phyloP scores from a whole-genome alignment of 1,140 invertebrate species.

The Ceratitis capitata region DNA sequence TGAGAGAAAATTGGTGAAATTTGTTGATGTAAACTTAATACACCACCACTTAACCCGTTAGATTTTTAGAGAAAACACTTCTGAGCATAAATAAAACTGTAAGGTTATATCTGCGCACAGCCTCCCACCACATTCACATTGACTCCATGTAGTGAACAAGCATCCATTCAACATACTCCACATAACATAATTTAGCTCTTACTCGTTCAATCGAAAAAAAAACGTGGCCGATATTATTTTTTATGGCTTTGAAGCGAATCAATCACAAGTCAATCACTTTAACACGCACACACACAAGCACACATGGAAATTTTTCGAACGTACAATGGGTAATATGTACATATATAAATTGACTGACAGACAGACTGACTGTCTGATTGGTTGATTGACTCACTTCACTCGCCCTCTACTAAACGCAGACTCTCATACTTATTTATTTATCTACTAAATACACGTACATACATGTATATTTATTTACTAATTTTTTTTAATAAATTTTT shows the following conservation, averaged over 20 bases:
- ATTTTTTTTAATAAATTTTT: neutral
- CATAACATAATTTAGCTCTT: neutral
- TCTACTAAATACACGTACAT: neutral
- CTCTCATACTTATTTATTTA: neutral
- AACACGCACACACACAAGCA: neutral
- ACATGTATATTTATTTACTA: neutral
- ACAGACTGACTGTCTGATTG: neutral
- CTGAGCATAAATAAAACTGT: too few relatives aligned
- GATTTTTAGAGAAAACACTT: too few relatives aligned
- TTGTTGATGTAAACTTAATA: too few relatives aligned
- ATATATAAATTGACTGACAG: neutral
- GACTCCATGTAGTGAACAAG: too few relatives aligned
- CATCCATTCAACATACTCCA: too few relatives aligned
- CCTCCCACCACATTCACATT: too few relatives aligned
- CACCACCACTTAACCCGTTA: too few relatives aligned
- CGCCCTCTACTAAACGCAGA: constrained; percentile 1
- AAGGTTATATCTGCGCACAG: too few relatives aligned
- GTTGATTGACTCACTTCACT: neutral
- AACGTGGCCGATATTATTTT: neutral
- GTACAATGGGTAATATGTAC: neutral
- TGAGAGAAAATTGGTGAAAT: too few relatives aligned
- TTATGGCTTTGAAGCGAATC: neutral
- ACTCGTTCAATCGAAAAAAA: neutral
- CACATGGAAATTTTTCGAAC: too few relatives aligned
- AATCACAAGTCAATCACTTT: constrained; percentile 30